phyloP scores from a whole-genome alignment of 2,113 vertebrate genomes.

The Sprattus sprattus region DNA sequence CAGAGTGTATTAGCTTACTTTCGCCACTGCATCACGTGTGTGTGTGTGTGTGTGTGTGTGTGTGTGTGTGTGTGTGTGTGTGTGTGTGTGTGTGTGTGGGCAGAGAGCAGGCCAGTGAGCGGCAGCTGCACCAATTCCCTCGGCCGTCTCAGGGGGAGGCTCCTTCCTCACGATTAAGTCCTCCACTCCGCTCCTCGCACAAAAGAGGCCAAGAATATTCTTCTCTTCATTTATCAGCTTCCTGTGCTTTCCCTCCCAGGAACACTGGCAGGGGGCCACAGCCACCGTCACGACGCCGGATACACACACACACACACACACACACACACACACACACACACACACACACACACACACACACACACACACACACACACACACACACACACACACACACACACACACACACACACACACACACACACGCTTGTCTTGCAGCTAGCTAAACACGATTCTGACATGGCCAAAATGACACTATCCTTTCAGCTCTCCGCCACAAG shows the following conservation, averaged over 20 bases:
- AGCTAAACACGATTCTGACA: background rate
- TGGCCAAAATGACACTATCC: background rate
- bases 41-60: background rate
- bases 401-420: conserved; percentile 17
- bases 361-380: background rate
- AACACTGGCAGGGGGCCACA: background rate
- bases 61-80: conserved; percentile 15
- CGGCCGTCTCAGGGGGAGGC: conserved; percentile 31
- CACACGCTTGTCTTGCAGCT: background rate
- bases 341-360: background rate
- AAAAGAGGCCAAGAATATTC: conserved; percentile 38
- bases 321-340: background rate
- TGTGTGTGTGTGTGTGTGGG: conserved; percentile 5
- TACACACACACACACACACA: conserved; percentile 7
- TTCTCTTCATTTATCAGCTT: conserved; percentile 38
- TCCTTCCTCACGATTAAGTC: conserved; percentile 42
- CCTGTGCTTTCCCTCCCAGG: background rate
- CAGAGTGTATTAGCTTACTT: conserved; percentile 28
- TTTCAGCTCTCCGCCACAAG: background rate
- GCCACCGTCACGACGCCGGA: background rate
- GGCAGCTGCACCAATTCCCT: conserved; percentile 41
- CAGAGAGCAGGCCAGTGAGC: conserved; percentile 20
- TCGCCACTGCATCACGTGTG: background rate
- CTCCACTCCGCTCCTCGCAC: conserved; percentile 33
- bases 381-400: background rate